Evolutionary conservation across 2,888 invertebrate species (phyloP), one percentile per base, ranked within the genome.

Genomic region (Aspidiotus rigidus): DNA sequence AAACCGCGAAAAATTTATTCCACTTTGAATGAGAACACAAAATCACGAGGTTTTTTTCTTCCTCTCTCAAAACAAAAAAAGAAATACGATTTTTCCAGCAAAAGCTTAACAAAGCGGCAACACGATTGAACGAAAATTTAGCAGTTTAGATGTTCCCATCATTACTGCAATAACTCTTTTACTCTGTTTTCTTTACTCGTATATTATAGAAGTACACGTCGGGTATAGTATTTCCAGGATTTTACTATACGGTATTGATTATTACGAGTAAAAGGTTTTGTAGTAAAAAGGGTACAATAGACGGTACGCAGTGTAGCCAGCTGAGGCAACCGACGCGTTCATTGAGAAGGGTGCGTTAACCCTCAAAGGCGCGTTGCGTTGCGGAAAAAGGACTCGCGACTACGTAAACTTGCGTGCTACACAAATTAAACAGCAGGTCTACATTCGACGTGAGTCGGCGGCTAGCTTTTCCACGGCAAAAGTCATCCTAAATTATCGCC

Each of bases 171-270:
- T 9, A 17, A 16, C 15, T 55, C 17, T 55, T 55, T n/a, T 55
- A 16, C 56, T 8, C 13, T 55, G 15, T 55, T 55, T 55, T 55
- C n/a, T 55, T 55, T n/a, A 17, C 56, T 55, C 56, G 9, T 55
- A 28, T 28, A 28, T 28, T 28, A 28, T 28, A 28, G 28, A 28
- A 28, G 28, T 28, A 28, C 28, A 55, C 56, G 53, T 53, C 11
- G 53, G 53, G 13, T n/a, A 53, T 53, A 53, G 13, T 53, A 53
- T 53, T 55, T 55, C 56, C 13, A 39, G 28, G 17, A 59, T 67
- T 60, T 67, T 67, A 67, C 67, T 67, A 67, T 59, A 67, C 59
- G 17, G 60, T 67, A 67, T 67, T 49, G 67, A 67, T 67, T 67
- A 67, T 67, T 60, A 60, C 42, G 67, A 67, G 57, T 40, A 9